Conservation (phyloP, 2,888 invertebrate species). For the Lamproptera curius region DNA sequence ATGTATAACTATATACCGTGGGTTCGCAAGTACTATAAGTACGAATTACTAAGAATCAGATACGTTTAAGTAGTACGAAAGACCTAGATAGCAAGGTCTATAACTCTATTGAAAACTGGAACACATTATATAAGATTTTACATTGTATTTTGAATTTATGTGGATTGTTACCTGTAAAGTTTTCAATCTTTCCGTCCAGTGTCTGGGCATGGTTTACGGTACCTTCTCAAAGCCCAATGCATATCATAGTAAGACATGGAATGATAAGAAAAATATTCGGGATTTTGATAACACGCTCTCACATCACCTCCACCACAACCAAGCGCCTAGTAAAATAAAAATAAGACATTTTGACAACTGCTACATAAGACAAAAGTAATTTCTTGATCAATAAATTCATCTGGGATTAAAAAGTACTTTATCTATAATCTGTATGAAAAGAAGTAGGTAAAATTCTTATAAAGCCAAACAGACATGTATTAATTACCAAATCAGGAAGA, state of each 20-base stretch:
- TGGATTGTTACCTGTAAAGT: background rate
- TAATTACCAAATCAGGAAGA: background rate
- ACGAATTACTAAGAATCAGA: no score
- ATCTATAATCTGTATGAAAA: background rate
- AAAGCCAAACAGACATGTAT: background rate
- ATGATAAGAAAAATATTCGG: conserved; percentile 62
- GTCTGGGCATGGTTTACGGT: conserved; percentile 36
- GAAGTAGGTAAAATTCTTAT: background rate
- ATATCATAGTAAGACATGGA: conserved; percentile 59
- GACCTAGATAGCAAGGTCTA: no score
- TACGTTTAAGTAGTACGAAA: no score
- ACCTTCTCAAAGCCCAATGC: conserved; percentile 38
- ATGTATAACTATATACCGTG: no score
- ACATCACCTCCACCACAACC: conserved; percentile 43
- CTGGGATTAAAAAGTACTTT: conserved; percentile 1
- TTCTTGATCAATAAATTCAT: no score
- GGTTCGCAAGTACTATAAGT: no score
- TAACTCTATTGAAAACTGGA: no score
- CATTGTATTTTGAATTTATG: no score
- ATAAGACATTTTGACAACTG: conserved; percentile 1
- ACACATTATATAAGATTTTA: no score
- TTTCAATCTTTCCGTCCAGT: conserved; percentile 32
- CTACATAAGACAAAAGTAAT: background rate
- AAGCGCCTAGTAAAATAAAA: conserved; percentile 36
- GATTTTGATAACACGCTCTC: conserved; percentile 41